Percentiles rank a stretch among this genome's conserved stretches.
Evolutionary conservation across 2,888 invertebrate genomes (phyloP).

Genomic region (Trachelus troglodyta): DNA sequence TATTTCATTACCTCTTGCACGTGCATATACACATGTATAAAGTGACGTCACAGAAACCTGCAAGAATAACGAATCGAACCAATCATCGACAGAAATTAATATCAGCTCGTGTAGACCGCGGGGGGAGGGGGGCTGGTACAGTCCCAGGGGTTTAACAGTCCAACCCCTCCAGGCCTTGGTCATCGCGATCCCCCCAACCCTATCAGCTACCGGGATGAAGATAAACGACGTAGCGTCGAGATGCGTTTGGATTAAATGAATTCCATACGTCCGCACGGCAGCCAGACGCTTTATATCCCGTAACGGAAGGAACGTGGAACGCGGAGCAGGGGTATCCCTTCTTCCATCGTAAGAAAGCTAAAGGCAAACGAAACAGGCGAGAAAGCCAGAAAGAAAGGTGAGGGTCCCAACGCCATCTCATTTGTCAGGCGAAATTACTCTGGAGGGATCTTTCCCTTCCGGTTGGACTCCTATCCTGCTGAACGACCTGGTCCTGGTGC

Average conservation of each 20-base stretch:
- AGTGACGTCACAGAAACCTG: neutral
- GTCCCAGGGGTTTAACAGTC: neutral
- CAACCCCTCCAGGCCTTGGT: neutral
- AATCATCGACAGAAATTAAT: neutral
- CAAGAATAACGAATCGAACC: neutral
- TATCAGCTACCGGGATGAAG: neutral
- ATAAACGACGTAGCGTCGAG: neutral
- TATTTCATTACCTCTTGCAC: neutral
- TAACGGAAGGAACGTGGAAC: neutral
- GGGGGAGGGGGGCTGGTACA: neutral
- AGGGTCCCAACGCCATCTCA: constrained; percentile 18
- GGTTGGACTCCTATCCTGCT: constrained; percentile 8
- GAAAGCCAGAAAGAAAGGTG: neutral
- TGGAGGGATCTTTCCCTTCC: constrained; percentile 18
- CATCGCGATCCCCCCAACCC: neutral
- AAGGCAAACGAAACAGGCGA: neutral
- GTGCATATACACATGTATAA: neutral
- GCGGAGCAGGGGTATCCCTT: neutral
- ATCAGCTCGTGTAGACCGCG: neutral
- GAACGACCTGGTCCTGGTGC: neutral
- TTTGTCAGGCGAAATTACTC: constrained; percentile 25
- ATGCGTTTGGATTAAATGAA: constrained; percentile 5
- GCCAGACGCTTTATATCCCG: constrained; percentile 4
- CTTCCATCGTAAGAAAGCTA: neutral
- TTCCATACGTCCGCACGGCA: constrained; percentile 1